Conservation (phyloP, 2,113 vertebrate genomes). For the Callopanchax toddi region DNA sequence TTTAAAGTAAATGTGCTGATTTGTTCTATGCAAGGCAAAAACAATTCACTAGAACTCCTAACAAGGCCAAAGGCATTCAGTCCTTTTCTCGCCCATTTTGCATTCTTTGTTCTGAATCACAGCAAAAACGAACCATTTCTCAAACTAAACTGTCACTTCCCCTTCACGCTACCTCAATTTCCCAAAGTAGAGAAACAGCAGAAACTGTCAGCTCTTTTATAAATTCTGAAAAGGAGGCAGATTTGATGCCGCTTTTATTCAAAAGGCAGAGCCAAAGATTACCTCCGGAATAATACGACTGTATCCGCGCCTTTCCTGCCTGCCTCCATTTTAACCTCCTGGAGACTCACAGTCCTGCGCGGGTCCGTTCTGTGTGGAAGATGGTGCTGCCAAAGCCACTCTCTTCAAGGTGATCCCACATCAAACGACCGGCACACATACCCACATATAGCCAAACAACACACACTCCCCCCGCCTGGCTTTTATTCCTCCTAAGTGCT, state of each 20-base stretch:
- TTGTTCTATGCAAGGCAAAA: too few species aligned
- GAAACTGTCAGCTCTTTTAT: conserved; percentile 50
- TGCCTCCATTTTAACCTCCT: conserved; percentile 43
- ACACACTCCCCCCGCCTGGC: conserved; percentile 12
- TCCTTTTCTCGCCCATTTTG: conserved; percentile 1
- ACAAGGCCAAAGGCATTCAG: neutral
- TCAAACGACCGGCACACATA: conserved; percentile 46
- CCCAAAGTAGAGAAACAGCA: conserved; percentile 27
- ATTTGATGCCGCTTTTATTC: conserved; percentile 44
- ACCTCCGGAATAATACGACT: conserved; percentile 8
- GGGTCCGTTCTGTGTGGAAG: conserved; percentile 31
- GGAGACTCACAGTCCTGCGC: conserved; percentile 11
- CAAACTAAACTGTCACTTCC: conserved; percentile 27
- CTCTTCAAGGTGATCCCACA: conserved; percentile 61
- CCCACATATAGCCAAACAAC: conserved; percentile 3
- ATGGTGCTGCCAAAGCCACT: conserved; percentile 44
- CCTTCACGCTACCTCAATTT: conserved; percentile 24
- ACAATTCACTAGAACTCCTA: neutral
- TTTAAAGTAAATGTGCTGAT: too few species aligned
- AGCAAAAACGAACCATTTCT: conserved; percentile 19
- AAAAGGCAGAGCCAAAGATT: conserved; percentile 25
- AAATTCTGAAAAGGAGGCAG: conserved; percentile 42
- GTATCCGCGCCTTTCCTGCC: conserved; percentile 8
- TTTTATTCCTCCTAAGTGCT: conserved; percentile 54
- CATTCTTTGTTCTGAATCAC: conserved; percentile 17